Percentiles rank a stretch among this genome's conserved stretches.
Conservation (phyloP, 2,888 invertebrate species). For the Pollenia amentaria region DNA sequence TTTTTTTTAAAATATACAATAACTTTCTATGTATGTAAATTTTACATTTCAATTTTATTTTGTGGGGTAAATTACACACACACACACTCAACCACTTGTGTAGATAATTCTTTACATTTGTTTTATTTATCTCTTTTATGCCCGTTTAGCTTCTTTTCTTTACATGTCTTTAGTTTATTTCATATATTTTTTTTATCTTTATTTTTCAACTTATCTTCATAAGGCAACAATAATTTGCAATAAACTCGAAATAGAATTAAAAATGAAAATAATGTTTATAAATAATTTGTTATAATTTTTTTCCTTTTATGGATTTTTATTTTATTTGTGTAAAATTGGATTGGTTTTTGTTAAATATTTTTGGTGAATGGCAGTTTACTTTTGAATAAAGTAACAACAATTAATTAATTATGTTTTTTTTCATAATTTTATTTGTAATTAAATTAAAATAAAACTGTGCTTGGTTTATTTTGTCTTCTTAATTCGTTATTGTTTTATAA, state of each 20-base stretch:
- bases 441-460: conserved; percentile 20
- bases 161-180: neutral
- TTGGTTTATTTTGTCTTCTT: neutral
- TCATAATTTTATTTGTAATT: conserved; percentile 7
- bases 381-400: conserved; percentile 69
- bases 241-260: conserved; percentile 37
- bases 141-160: conserved; percentile 21
- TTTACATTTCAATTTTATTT: conserved; percentile 40
- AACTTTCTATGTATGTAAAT: conserved; percentile 20
- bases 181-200: conserved; percentile 3
- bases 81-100: neutral
- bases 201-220: conserved; percentile 27
- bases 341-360: conserved; percentile 63
- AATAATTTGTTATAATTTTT: neutral
- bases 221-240: conserved; percentile 41
- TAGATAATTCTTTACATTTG: neutral
- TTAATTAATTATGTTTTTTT: conserved; percentile 26
- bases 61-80: conserved; percentile 26
- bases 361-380: conserved; percentile 75
- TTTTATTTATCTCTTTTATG: conserved; percentile 20
- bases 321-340: conserved; percentile 35
- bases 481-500: neutral
- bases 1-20: conserved; percentile 42
- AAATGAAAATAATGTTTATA: conserved; percentile 27
- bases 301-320: conserved; percentile 1